A percentile compares a stretch with the other conserved stretches of the same genome.
These are phyloP conservation scores for Tachina grossa DNA, from an alignment of 2,888 invertebrate species.

Conservation along the genomic window DNA sequence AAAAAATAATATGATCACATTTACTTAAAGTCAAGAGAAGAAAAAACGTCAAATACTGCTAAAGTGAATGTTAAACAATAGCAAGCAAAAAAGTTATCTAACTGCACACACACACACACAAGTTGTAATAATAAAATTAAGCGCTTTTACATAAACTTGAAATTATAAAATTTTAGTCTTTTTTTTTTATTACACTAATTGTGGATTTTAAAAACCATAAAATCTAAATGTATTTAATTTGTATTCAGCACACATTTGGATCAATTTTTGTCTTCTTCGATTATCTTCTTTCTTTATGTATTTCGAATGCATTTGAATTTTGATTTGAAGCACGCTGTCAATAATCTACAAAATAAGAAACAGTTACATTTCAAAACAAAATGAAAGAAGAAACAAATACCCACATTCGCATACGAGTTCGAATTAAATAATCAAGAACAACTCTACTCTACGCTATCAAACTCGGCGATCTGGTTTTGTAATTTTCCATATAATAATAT, in stretches of 20 bases:
- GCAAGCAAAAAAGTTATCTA: conserved; percentile 11
- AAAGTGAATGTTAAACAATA: conserved; percentile 48
- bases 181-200: neutral
- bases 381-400: neutral
- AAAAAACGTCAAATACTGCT: neutral
- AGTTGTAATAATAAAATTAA: neutral
- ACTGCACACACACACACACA: conserved; percentile 7
- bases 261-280: conserved; percentile 11
- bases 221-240: conserved; percentile 23
- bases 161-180: conserved; percentile 44
- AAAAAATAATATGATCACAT: conserved; percentile 16
- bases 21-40: neutral
- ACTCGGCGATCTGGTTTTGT: conserved; percentile 43
- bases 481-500: conserved; percentile 54
- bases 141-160: neutral
- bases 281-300: conserved; percentile 26
- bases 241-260: conserved; percentile 51
- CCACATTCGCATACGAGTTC: conserved; percentile 3
- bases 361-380: conserved; percentile 39
- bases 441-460: conserved; percentile 14
- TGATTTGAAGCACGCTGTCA: conserved; percentile 33
- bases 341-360: conserved; percentile 6
- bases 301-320: conserved; percentile 41
- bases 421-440: conserved; percentile 19
- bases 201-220: conserved; percentile 14